These are phyloP conservation scores for Jaculus jaculus DNA, from an alignment of 2,113 vertebrate genomes.

Conservation along the genomic window DNA sequence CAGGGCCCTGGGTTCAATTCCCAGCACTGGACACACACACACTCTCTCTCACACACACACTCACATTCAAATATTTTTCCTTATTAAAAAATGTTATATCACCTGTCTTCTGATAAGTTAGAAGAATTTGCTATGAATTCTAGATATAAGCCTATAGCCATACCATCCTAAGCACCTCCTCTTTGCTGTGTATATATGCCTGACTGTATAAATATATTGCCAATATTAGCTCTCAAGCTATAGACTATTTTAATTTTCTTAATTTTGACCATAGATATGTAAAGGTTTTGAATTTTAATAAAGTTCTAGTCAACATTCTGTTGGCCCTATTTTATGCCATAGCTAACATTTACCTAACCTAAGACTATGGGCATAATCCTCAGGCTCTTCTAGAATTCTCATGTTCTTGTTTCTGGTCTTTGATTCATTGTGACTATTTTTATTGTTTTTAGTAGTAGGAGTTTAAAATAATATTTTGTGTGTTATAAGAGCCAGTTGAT, in stretches of 20 bases:
- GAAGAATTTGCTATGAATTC: not conserved
- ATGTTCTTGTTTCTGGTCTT: not conserved
- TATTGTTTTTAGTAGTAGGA: not conserved
- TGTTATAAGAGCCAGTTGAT: not conserved
- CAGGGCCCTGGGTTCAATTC: not conserved
- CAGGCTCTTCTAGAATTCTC: not conserved
- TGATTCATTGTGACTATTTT: not conserved
- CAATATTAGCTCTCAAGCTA: not conserved
- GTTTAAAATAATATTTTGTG: not conserved
- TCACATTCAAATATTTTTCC: not conserved
- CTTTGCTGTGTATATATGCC: too few relatives aligned
- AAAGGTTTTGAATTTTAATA: slow-evolving; percentile 1
- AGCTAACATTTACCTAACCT: not conserved
- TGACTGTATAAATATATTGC: not conserved
- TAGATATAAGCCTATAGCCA: not conserved
- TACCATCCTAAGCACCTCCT: too few relatives aligned
- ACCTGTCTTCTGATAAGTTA: not conserved
- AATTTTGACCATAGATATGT: not conserved
- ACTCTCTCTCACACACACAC: too few relatives aligned
- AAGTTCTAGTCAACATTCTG: not conserved
- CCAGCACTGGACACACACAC: not conserved
- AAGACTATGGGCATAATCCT: not conserved
- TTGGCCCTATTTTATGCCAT: not conserved
- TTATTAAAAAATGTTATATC: not conserved
- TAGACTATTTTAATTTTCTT: not conserved